These are phyloP conservation scores for Tamandua tetradactyla DNA, from an alignment of 2,797 vertebrate genomes.

Conservation along the genomic window DNA sequence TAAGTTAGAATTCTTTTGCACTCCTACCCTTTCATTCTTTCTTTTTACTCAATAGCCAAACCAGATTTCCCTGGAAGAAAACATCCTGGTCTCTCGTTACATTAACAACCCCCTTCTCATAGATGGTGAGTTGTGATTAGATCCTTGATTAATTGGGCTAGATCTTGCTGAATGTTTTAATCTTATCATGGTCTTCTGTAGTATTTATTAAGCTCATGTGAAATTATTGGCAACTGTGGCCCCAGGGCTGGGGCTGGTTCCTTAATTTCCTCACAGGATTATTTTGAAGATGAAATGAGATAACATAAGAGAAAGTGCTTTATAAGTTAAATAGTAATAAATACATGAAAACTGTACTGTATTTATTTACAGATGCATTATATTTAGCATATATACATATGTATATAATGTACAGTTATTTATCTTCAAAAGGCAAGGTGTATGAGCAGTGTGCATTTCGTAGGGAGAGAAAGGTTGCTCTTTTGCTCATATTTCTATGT, in stretches of 20 bases:
- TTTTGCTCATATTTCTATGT: slow-evolving; percentile 26
- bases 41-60: slow-evolving; percentile 88
- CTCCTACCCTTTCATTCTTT: slow-evolving; percentile 70
- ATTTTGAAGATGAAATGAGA: slow-evolving; percentile 52
- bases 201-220: not conserved
- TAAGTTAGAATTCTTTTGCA: slow-evolving; percentile 43
- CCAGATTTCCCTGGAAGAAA: slow-evolving; percentile 96
- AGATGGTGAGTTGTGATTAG: slow-evolving; percentile 89
- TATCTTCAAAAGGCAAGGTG: not conserved
- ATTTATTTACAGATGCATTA: not conserved
- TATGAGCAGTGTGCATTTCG: not conserved
- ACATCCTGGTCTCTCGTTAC: slow-evolving; percentile 96
- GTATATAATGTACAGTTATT: not conserved
- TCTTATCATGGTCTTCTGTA: slow-evolving; percentile 13
- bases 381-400: not conserved
- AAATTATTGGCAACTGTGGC: slow-evolving; percentile 6
- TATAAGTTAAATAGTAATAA: not conserved
- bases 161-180: not conserved
- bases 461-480: not conserved
- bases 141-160: not conserved
- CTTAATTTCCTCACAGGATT: not conserved
- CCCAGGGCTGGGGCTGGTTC: slow-evolving; percentile 29
- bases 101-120: slow-evolving; percentile 97
- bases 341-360: not conserved
- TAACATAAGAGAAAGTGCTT: slow-evolving; percentile 18